A percentile compares a stretch with the other conserved stretches of the same genome.
Conservation (phyloP, 2,113 vertebrate genomes). For the Campylomormyrus tamandua region DNA sequence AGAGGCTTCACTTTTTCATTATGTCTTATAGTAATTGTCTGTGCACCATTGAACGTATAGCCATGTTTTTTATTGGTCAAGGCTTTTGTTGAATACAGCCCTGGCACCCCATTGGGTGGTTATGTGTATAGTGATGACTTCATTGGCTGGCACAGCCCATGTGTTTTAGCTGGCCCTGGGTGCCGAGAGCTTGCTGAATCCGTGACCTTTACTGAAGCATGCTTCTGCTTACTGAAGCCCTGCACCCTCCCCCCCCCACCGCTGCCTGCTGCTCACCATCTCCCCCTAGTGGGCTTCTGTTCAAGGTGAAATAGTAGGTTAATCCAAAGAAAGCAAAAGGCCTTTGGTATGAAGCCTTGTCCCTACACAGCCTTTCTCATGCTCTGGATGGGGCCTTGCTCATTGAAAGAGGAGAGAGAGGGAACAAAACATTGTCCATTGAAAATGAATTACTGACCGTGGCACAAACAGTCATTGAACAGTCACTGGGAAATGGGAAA, state of each 20-base stretch:
- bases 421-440: neutral
- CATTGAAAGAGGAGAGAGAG: neutral
- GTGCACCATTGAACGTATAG: neutral
- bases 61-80: neutral
- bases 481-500: neutral
- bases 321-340: neutral
- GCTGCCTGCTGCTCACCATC: neutral
- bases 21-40: neutral
- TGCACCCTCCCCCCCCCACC: neutral
- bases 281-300: neutral
- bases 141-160: neutral
- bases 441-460: neutral
- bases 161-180: neutral
- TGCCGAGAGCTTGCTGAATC: neutral
- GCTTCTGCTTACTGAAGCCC: neutral
- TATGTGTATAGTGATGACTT: neutral
- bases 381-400: neutral
- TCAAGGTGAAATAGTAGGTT: constrained; percentile 7
- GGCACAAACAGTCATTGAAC: neutral
- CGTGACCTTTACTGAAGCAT: neutral
- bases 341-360: neutral
- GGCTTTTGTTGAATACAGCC: neutral
- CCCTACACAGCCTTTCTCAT: neutral
- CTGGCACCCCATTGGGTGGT: neutral
- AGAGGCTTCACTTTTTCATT: neutral